Conservation (phyloP, 2,888 invertebrate genomes). For the Caprella mutica region DNA sequence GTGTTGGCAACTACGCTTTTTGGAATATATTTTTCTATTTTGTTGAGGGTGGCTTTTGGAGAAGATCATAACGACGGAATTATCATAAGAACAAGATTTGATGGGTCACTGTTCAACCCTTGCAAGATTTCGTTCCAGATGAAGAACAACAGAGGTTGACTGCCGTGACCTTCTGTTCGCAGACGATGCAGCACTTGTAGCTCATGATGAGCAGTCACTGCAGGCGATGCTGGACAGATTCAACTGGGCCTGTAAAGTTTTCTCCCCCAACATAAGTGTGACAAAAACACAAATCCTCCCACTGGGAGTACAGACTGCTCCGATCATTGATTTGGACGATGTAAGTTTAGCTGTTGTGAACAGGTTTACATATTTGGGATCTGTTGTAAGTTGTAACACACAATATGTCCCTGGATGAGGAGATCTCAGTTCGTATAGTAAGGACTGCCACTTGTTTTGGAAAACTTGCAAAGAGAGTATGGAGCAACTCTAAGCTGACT, state of each 20-base stretch:
- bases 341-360: not conserved
- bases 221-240: slow-evolving; percentile 6
- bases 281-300: slow-evolving; percentile 9
- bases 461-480: too few relatives aligned
- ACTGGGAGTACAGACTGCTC: not conserved
- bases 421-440: too few relatives aligned
- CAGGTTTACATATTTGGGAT: slow-evolving; percentile 5
- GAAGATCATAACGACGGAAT: not conserved
- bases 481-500: too few relatives aligned
- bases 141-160: too few relatives aligned
- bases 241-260: slow-evolving; percentile 6
- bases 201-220: slow-evolving; percentile 6
- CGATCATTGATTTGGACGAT: slow-evolving; percentile 4
- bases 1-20: slow-evolving; percentile 13
- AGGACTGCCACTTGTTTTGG: too few relatives aligned
- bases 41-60: slow-evolving; percentile 7
- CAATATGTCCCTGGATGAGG: too few relatives aligned
- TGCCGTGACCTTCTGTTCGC: too few relatives aligned
- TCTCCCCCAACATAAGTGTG: slow-evolving; percentile 9
- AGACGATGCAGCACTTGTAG: too few relatives aligned
- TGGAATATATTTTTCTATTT: slow-evolving; percentile 3
- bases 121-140: too few relatives aligned
- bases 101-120: too few relatives aligned
- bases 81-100: too few relatives aligned
- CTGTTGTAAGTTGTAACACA: too few relatives aligned